Percentiles rank a stretch among this genome's conserved stretches.
Conservation (phyloP, 1,140 invertebrate species). For the Trissolcus basalis region DNA sequence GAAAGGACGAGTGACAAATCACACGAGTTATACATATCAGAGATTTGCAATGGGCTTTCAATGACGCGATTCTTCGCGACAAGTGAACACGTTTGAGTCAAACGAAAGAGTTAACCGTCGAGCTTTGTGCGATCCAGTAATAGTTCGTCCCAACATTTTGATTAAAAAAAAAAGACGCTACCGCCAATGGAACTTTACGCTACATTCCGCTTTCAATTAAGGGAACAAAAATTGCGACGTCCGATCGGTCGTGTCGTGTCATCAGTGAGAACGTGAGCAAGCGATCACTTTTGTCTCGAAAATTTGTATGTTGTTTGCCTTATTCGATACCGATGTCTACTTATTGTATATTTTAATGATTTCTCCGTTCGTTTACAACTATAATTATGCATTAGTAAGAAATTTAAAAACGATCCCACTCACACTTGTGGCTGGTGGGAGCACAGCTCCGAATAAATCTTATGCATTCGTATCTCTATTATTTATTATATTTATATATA, state of each 20-base stretch:
- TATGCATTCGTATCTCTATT: slow-evolving; percentile 74
- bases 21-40: no score
- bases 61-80: not conserved
- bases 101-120: not conserved
- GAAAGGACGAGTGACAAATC: not conserved
- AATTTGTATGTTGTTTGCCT: slow-evolving; percentile 52
- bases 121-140: slow-evolving; percentile 42
- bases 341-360: slow-evolving; percentile 62
- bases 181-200: slow-evolving; percentile 40
- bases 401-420: slow-evolving; percentile 75
- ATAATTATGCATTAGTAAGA: slow-evolving; percentile 75
- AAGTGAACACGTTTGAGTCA: not conserved
- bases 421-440: slow-evolving; percentile 72
- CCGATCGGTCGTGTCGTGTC: slow-evolving; percentile 29
- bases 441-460: slow-evolving; percentile 76
- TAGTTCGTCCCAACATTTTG: slow-evolving; percentile 18
- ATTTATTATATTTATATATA: slow-evolving; percentile 76
- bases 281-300: slow-evolving; percentile 56
- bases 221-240: slow-evolving; percentile 37
- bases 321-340: slow-evolving; percentile 58
- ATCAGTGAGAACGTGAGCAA: slow-evolving; percentile 55
- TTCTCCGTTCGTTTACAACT: slow-evolving; percentile 63
- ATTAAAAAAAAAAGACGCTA: slow-evolving; percentile 13
- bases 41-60: no score
- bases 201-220: slow-evolving; percentile 39